Evolutionary conservation across 2,888 invertebrate species (phyloP).

Genomic region (Tribolium freemani): DNA sequence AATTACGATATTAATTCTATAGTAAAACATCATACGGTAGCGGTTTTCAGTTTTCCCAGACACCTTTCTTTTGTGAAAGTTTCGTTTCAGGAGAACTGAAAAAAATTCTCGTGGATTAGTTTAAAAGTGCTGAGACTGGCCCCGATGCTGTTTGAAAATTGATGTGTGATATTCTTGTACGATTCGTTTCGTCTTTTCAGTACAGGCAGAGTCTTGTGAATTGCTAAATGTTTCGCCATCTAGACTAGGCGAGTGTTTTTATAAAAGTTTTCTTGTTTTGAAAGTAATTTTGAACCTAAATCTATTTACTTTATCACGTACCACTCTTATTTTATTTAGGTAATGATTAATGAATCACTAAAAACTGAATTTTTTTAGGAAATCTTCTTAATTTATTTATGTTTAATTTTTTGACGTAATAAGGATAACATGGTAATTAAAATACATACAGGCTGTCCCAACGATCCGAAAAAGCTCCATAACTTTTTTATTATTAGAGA

Average conservation of each 20-base stretch:
- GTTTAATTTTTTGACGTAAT: no score
- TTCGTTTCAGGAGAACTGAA: constrained; percentile 18
- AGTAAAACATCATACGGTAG: constrained; percentile 19
- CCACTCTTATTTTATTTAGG: no score
- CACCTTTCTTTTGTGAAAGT: constrained; percentile 19
- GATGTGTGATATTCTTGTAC: constrained; percentile 29
- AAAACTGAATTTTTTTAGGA: no score
- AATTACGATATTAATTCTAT: constrained; percentile 31
- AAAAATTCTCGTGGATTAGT: neutral
- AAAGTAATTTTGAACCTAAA: no score
- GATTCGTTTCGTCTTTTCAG: neutral
- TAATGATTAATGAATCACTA: no score
- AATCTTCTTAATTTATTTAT: no score
- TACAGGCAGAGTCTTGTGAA: neutral
- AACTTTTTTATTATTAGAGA: no score
- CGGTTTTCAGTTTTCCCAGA: constrained; percentile 11
- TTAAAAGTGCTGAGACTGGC: constrained; percentile 27
- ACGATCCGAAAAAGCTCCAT: no score
- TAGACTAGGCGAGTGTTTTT: neutral
- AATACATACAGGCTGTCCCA: no score
- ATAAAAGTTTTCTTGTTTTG: neutral
- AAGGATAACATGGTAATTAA: no score
- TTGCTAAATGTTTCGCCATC: neutral
- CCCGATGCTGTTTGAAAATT: constrained; percentile 19
- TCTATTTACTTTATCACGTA: no score